Evolutionary conservation across 2,113 vertebrate genomes (phyloP).

Genomic region (Galemys pyrenaicus): DNA sequence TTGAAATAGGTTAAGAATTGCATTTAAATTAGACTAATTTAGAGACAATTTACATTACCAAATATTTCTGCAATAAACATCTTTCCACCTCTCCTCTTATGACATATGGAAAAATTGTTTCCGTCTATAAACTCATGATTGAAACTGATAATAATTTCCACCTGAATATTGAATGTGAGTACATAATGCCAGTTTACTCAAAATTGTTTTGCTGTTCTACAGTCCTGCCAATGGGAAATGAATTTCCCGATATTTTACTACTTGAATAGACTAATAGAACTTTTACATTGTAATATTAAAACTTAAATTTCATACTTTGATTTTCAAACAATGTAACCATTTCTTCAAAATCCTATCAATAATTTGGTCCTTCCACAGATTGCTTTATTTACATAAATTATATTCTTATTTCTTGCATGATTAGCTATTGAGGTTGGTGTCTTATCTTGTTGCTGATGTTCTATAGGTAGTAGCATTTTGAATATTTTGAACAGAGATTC

Average conservation of each 20-base stretch:
- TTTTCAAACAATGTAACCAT: background rate
- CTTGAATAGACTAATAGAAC: background rate
- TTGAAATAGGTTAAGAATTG: background rate
- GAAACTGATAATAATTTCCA: background rate
- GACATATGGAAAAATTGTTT: background rate
- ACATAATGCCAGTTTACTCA: background rate
- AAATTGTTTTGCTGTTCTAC: background rate
- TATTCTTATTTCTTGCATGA: background rate
- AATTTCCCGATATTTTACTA: background rate
- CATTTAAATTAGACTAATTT: background rate
- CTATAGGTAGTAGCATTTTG: background rate
- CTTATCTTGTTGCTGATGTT: background rate
- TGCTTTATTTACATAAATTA: background rate
- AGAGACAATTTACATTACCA: background rate
- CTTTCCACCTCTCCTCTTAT: background rate
- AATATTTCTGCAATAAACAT: background rate
- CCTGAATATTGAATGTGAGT: background rate
- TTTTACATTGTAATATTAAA: background rate
- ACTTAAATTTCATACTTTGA: background rate
- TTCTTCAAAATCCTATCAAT: background rate
- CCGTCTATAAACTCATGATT: background rate
- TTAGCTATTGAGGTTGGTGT: background rate
- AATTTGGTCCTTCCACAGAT: background rate
- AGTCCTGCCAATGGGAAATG: background rate
- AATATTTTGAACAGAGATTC: background rate